phyloP scores from a whole-genome alignment of 2,888 invertebrate genomes.

The Philereme transversata region DNA sequence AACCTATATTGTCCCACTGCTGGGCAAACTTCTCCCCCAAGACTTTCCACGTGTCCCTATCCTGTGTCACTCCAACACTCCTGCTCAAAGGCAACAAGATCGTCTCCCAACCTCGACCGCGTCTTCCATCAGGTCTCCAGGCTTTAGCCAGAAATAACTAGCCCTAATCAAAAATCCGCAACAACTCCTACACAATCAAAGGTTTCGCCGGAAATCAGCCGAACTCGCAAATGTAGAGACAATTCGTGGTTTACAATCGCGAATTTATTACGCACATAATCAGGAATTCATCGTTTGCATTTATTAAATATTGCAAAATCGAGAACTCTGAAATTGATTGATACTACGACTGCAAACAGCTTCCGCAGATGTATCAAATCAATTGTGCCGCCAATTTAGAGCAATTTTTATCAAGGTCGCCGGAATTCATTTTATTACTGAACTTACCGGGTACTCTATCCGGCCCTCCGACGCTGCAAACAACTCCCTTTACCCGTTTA shows the following conservation, averaged over 20 bases:
- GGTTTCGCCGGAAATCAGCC: not conserved
- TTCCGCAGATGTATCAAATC: slow-evolving; percentile 9
- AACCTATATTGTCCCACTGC: too few relatives aligned
- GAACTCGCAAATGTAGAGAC: not conserved
- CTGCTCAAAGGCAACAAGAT: too few relatives aligned
- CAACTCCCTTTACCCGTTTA: not conserved
- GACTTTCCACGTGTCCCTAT: too few relatives aligned
- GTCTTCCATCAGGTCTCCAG: too few relatives aligned
- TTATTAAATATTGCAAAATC: not conserved
- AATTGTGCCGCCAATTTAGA: slow-evolving; percentile 29
- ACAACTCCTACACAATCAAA: not conserved
- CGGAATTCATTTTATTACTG: not conserved
- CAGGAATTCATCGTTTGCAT: not conserved
- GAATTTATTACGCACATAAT: not conserved
- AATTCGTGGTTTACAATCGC: not conserved
- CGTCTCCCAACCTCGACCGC: too few relatives aligned
- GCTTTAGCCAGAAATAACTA: too few relatives aligned
- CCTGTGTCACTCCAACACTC: too few relatives aligned
- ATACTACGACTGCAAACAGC: slow-evolving; percentile 1
- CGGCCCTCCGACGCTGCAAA: not conserved
- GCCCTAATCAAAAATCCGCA: too few relatives aligned
- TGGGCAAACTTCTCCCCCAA: too few relatives aligned
- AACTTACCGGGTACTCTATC: slow-evolving; percentile 18
- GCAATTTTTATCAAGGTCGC: slow-evolving; percentile 20
- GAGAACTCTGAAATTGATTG: not conserved